phyloP scores from a whole-genome alignment of 2,888 invertebrate species.

The Gastracanthus pulcherrimus region DNA sequence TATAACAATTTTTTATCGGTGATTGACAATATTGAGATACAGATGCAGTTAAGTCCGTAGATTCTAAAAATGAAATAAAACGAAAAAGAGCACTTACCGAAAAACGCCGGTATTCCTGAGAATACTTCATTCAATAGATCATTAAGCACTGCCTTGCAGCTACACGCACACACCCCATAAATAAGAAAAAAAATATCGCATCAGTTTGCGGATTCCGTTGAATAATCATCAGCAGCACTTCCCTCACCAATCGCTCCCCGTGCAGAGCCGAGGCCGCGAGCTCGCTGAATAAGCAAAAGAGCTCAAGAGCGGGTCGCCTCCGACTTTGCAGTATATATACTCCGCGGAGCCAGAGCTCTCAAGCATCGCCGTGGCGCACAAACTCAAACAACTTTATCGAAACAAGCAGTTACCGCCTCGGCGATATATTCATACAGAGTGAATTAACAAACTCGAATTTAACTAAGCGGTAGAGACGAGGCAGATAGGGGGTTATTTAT shows the following conservation, averaged over 20 bases:
- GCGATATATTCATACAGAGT: background rate
- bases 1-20: too few relatives aligned
- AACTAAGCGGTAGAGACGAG: background rate
- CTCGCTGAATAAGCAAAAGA: background rate
- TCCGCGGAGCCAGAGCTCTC: too few relatives aligned
- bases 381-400: conserved; percentile 1
- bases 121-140: too few relatives aligned
- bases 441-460: conserved; percentile 10
- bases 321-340: background rate
- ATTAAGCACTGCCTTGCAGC: too few relatives aligned
- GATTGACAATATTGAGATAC: too few relatives aligned
- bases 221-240: background rate
- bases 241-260: too few relatives aligned
- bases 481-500: background rate
- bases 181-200: background rate
- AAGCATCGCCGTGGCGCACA: background rate
- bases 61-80: too few relatives aligned
- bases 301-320: background rate
- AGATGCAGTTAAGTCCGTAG: too few relatives aligned
- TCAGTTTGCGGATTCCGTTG: background rate
- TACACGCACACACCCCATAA: too few relatives aligned
- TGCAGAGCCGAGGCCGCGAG: background rate
- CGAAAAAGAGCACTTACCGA: too few relatives aligned
- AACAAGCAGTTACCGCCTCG: background rate
- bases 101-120: too few relatives aligned